These are phyloP conservation scores for Corythoichthys intestinalis DNA, from an alignment of 2,113 vertebrate genomes.

Conservation along the genomic window DNA sequence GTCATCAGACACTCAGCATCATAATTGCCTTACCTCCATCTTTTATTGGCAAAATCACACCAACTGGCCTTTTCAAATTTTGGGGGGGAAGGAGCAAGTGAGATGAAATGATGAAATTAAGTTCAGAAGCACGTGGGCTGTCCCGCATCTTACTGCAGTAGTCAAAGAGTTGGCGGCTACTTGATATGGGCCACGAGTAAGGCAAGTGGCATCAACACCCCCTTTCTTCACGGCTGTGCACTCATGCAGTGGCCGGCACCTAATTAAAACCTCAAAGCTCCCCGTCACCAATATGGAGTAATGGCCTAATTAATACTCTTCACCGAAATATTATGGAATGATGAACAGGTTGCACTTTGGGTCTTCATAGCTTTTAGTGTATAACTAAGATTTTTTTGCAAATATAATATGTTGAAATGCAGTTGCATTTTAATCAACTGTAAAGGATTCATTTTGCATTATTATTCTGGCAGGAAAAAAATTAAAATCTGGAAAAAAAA, in stretches of 20 bases:
- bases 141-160: conserved; percentile 55
- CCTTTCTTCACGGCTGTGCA: conserved; percentile 70
- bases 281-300: conserved; percentile 77
- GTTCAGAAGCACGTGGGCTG: conserved; percentile 57
- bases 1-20: conserved; percentile 65
- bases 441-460: conserved; percentile 4
- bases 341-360: conserved; percentile 71
- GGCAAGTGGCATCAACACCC: conserved; percentile 59
- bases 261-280: conserved; percentile 82
- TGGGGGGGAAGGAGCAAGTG: conserved; percentile 36
- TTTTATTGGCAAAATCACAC: conserved; percentile 62
- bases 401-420: not conserved
- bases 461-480: conserved; percentile 4
- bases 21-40: conserved; percentile 70
- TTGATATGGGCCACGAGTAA: conserved; percentile 66
- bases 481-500: not conserved
- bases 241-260: conserved; percentile 74
- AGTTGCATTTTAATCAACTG: not conserved
- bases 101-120: conserved; percentile 59
- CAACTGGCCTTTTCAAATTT: conserved; percentile 45
- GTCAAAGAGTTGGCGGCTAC: conserved; percentile 64
- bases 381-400: conserved; percentile 45
- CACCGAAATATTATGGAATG: conserved; percentile 70
- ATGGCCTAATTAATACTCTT: conserved; percentile 78
- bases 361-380: conserved; percentile 60